These are phyloP conservation scores for Saturnia japonica DNA, from an alignment of 2,888 invertebrate genomes.

Conservation along the genomic window DNA sequence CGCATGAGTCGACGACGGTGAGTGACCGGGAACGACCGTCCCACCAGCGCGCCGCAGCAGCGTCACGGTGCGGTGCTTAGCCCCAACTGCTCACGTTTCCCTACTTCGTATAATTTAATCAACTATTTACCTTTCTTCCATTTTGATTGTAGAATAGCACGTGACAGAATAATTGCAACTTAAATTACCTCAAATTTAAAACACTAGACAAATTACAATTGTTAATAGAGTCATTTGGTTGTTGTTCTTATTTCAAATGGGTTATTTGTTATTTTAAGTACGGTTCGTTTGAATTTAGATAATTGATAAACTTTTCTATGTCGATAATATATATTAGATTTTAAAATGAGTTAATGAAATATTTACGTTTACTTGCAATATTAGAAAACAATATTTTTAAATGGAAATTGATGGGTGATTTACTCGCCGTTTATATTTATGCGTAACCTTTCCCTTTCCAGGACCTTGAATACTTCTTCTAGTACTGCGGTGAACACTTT, in stretches of 20 bases:
- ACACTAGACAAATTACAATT: slow-evolving; percentile 30
- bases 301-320: slow-evolving; percentile 12
- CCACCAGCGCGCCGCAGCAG: slow-evolving; percentile 22
- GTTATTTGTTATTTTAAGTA: slow-evolving; percentile 6
- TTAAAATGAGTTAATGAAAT: background rate
- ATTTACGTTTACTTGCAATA: background rate
- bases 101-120: slow-evolving; percentile 27
- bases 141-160: slow-evolving; percentile 39
- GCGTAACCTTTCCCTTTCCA: no score
- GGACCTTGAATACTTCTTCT: no score
- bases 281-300: slow-evolving; percentile 5
- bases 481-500: no score
- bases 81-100: slow-evolving; percentile 42
- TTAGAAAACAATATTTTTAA: background rate
- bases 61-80: slow-evolving; percentile 20
- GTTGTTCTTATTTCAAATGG: slow-evolving; percentile 3
- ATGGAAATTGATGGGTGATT: no score
- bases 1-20: slow-evolving; percentile 45
- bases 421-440: no score
- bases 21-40: slow-evolving; percentile 50
- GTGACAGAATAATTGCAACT: slow-evolving; percentile 46
- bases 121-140: slow-evolving; percentile 41
- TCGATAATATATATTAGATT: background rate
- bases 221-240: slow-evolving; percentile 23
- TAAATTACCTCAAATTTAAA: slow-evolving; percentile 37